Evolutionary conservation across 2,888 invertebrate species (phyloP), one percentile per base, ranked within the genome.

Genomic region (Pristionchus exspectatus): DNA sequence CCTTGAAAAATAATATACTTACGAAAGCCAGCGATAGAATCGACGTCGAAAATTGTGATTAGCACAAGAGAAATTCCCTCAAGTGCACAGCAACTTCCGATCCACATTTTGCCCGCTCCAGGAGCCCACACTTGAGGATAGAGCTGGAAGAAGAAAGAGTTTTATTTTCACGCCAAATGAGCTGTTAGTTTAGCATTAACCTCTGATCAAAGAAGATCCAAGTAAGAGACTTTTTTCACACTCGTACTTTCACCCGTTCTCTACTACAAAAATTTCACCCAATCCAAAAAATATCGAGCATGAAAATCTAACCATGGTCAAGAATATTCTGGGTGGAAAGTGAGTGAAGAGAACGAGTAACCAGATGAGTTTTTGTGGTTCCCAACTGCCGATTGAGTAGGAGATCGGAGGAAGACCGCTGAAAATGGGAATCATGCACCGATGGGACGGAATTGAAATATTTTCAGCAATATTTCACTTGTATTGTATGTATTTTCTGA

Each of bases 21-120:
- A 85, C 84, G 84, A 59, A 85, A 85, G 59, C 84, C 84, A 7
- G 59, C 56, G 18, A 85, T 85, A 0, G 84, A 85, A 33, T 85
- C 59, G 21, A 85, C 84, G 38, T 85, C 59, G 12, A 85, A 85
- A 2, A 85, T 59, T 9, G 84, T 85, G 27, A 85, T 27, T 4
- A 56, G 38, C 59, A 85, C 84, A 9, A 85, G 59, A 18, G 59
- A 56, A 12, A 59, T 59, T 0, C n/a, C 84, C 38, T 85, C 84
- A 1, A 50, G 7, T 4, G 24, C 9, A 21, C n/a, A 59, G 21
- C 33, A 24, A 50, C n/a, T 16, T 1, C 0, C 7, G 5, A 85
- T 7, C 84, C 84, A 85, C 5, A 21, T 2, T 59, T 38, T 30
- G 24, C 84, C 84, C 5, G 84, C 0, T 18, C 84, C 84, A 16